These are phyloP conservation scores for Phycodurus eques DNA, from an alignment of 2,113 vertebrate species.

Conservation along the genomic window DNA sequence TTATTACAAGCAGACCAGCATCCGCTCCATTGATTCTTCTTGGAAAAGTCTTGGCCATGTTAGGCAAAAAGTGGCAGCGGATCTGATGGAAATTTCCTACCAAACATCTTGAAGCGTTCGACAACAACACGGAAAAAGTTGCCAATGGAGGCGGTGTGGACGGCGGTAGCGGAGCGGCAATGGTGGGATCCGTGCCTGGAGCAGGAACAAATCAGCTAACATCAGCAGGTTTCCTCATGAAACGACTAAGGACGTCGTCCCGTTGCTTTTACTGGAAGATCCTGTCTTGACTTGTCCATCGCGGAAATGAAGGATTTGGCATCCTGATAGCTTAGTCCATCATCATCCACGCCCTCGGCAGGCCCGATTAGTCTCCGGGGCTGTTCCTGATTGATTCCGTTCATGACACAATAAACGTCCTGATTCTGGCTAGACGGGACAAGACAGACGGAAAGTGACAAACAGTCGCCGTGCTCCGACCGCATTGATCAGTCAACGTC, in stretches of 20 bases:
- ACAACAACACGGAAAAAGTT: constrained; percentile 16
- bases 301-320: not conserved
- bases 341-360: not conserved
- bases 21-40: constrained; percentile 12
- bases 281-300: constrained; percentile 11
- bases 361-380: not conserved
- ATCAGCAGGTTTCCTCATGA: constrained; percentile 5
- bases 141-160: not conserved
- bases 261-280: constrained; percentile 7
- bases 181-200: not conserved
- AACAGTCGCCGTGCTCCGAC: not conserved
- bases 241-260: not conserved
- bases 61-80: constrained; percentile 36
- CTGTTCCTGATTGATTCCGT: not conserved
- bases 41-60: constrained; percentile 23
- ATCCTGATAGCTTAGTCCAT: not conserved
- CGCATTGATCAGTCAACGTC: not conserved
- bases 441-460: not conserved
- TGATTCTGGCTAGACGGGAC: not conserved
- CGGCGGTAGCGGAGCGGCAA: not conserved
- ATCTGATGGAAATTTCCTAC: constrained; percentile 32
- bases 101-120: constrained; percentile 46
- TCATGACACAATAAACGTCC: not conserved
- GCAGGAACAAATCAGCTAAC: not conserved
- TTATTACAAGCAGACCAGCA: constrained; percentile 48